These are phyloP conservation scores for Tragopan temminckii DNA, from an alignment of 2,797 vertebrate species.

Conservation along the genomic window DNA sequence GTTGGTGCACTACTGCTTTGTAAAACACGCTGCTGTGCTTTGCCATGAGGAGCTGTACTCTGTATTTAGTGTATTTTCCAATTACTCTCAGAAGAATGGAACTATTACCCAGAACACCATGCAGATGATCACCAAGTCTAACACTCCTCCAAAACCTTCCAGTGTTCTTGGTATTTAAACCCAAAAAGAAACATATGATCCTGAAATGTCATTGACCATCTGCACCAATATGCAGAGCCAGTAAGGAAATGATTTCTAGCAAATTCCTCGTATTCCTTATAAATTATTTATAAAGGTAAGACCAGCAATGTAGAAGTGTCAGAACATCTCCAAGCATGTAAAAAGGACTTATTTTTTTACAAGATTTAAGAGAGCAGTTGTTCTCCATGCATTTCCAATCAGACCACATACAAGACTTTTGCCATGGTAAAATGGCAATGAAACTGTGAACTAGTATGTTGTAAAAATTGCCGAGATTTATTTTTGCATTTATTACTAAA, in stretches of 20 bases:
- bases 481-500: not conserved
- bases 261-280: not conserved
- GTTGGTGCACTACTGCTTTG: no score
- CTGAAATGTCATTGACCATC: not conserved
- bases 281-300: rapidly evolving
- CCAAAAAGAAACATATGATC: not conserved
- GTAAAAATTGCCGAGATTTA: not conserved
- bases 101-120: rapidly evolving
- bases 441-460: not conserved
- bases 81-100: rapidly evolving
- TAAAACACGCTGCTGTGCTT: rapidly evolving
- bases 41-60: rapidly evolving
- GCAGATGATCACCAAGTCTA: rapidly evolving
- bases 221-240: not conserved
- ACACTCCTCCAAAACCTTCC: rapidly evolving
- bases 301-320: not conserved
- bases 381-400: not conserved
- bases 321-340: not conserved
- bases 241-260: not conserved
- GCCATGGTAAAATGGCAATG: no score
- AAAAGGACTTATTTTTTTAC: not conserved
- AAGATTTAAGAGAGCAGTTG: not conserved
- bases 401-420: not conserved
- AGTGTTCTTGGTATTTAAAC: rapidly evolving
- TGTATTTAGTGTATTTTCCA: not conserved